These are phyloP conservation scores for Agonopterix heracliana DNA, from an alignment of 2,888 invertebrate species.

Conservation along the genomic window DNA sequence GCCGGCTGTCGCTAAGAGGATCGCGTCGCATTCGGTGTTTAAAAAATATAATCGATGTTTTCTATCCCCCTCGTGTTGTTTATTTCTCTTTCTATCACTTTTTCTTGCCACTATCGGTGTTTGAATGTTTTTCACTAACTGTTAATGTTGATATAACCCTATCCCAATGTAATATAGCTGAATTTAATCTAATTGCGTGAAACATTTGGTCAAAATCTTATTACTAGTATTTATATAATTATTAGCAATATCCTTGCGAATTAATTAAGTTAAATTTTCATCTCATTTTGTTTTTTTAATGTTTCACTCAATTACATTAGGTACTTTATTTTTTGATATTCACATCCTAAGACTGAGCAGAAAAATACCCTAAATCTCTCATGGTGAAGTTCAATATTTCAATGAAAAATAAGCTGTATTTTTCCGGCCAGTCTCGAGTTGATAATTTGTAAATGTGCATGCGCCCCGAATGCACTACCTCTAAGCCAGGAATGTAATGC, in stretches of 20 bases:
- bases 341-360: conserved; percentile 4
- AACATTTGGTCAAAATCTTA: conserved; percentile 14
- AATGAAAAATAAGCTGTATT: conserved; percentile 3
- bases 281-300: conserved; percentile 4
- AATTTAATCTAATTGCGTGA: conserved; percentile 19
- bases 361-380: neutral
- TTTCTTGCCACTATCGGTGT: conserved; percentile 72
- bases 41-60: conserved; percentile 60
- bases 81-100: conserved; percentile 48
- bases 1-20: conserved; percentile 56
- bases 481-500: conserved; percentile 69
- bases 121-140: conserved; percentile 76
- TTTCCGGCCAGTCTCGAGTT: conserved; percentile 35
- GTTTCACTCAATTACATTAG: conserved; percentile 24
- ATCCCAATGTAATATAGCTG: conserved; percentile 32
- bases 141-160: conserved; percentile 71
- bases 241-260: too few species aligned
- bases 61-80: conserved; percentile 61
- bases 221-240: too few species aligned
- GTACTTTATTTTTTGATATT: conserved; percentile 4
- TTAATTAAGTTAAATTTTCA: neutral
- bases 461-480: conserved; percentile 70
- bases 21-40: conserved; percentile 70
- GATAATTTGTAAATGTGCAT: conserved; percentile 63
- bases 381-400: too few species aligned